Conservation (phyloP, 2,113 vertebrate genomes). For the Otis tarda region DNA sequence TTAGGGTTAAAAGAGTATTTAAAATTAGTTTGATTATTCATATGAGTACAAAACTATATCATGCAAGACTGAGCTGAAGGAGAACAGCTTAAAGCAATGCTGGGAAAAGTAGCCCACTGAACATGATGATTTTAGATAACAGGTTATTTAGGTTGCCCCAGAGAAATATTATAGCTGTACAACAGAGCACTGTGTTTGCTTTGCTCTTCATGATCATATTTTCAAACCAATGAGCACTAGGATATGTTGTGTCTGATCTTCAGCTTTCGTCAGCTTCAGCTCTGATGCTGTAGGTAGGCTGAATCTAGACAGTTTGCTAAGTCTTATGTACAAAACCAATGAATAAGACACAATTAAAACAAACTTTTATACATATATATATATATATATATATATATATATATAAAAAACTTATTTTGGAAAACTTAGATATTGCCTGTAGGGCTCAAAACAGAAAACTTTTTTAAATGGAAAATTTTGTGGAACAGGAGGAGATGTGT, state of each 20-base stretch:
- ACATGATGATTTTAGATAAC: background rate
- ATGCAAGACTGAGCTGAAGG: background rate
- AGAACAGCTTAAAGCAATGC: background rate
- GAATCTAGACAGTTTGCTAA: background rate
- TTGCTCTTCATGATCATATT: background rate
- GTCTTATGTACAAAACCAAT: background rate
- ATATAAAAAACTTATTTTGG: background rate
- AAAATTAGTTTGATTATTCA: background rate
- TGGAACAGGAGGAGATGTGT: background rate
- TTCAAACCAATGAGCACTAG: background rate
- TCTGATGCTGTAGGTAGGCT: background rate
- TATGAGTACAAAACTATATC: background rate
- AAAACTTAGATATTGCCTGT: background rate
- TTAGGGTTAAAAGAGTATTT: background rate
- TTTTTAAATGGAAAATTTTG: background rate
- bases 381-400: too few species aligned
- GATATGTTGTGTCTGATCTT: background rate
- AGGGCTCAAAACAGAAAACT: background rate
- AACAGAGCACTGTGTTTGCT: background rate
- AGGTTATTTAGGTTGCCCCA: background rate
- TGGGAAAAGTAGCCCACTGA: background rate
- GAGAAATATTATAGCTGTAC: background rate
- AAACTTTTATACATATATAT: rapidly evolving
- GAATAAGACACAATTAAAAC: background rate
- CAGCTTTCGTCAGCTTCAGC: background rate